phyloP scores from a whole-genome alignment of 2,113 vertebrate genomes.

The Aptenodytes patagonicus region DNA sequence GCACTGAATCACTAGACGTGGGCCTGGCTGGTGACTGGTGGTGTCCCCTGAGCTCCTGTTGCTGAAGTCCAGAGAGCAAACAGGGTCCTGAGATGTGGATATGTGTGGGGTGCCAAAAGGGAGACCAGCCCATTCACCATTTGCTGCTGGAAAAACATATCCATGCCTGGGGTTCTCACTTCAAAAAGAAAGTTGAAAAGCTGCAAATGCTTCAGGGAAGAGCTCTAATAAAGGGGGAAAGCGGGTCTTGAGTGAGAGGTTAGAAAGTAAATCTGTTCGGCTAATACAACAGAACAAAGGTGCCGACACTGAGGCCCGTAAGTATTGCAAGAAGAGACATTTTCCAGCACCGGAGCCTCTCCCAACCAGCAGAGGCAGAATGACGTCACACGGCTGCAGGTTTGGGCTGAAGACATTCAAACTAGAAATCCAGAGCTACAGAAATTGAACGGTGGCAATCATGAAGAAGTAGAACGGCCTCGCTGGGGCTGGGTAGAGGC shows the following conservation, averaged over 20 bases:
- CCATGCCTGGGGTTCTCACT: not conserved
- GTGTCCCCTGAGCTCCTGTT: not conserved
- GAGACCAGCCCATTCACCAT: not conserved
- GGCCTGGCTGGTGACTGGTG: not conserved
- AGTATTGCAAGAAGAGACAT: not conserved
- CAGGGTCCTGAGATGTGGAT: not conserved
- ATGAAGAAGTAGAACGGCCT: fast-evolving
- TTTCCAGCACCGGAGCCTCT: not conserved
- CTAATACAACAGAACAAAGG: not conserved
- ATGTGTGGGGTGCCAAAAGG: not conserved
- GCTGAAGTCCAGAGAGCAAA: not conserved
- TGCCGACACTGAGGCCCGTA: fast-evolving
- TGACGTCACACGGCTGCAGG: not conserved
- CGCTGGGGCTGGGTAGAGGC: not conserved
- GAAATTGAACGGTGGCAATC: not conserved
- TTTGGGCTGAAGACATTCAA: not conserved
- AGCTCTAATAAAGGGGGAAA: not conserved
- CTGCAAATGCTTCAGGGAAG: not conserved
- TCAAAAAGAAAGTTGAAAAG: slow-evolving; percentile 34
- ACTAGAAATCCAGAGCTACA: not conserved
- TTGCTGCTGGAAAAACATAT: slow-evolving; percentile 2
- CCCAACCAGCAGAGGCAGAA: not conserved
- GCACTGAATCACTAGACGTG: not conserved
- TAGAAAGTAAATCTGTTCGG: not conserved
- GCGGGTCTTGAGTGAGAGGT: not conserved